These are phyloP conservation scores for Steatornis caripensis DNA, from an alignment of 2,113 vertebrate genomes.

Conservation along the genomic window DNA sequence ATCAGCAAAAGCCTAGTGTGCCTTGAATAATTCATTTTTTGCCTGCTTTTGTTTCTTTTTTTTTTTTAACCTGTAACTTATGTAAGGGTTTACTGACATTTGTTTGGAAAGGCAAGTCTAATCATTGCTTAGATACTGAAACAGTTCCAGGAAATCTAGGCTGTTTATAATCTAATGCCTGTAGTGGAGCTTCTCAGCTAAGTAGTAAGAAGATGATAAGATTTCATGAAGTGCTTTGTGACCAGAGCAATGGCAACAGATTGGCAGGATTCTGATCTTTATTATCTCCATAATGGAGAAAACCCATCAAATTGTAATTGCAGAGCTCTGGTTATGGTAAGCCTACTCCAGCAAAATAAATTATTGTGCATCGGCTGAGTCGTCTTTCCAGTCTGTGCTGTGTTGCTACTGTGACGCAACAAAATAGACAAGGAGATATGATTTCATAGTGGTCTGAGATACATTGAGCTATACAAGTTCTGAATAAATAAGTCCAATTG, in stretches of 20 bases:
- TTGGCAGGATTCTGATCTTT: not conserved
- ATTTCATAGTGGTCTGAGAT: not conserved
- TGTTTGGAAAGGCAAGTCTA: not conserved
- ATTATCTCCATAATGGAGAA: not conserved
- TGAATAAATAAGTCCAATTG: not conserved
- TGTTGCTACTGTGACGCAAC: not conserved
- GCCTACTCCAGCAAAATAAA: not conserved
- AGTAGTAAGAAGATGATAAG: not conserved
- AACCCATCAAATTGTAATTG: not conserved
- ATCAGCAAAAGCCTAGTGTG: not conserved
- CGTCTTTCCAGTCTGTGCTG: not conserved
- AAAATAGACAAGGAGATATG: not conserved
- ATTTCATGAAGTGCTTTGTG: not conserved
- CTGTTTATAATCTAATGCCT: not conserved
- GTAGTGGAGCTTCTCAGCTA: not conserved
- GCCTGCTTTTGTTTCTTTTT: not conserved
- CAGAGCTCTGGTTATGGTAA: not conserved
- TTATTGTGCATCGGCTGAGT: not conserved
- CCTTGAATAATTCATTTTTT: not conserved
- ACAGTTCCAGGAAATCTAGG: not conserved
- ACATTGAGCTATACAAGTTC: not conserved
- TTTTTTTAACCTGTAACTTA: not conserved
- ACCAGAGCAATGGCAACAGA: not conserved
- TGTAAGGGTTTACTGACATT: not conserved
- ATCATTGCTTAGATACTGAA: not conserved